These are phyloP conservation scores for Meloidogyne hapla DNA, from an alignment of 1,140 invertebrate species.

Conservation along the genomic window DNA sequence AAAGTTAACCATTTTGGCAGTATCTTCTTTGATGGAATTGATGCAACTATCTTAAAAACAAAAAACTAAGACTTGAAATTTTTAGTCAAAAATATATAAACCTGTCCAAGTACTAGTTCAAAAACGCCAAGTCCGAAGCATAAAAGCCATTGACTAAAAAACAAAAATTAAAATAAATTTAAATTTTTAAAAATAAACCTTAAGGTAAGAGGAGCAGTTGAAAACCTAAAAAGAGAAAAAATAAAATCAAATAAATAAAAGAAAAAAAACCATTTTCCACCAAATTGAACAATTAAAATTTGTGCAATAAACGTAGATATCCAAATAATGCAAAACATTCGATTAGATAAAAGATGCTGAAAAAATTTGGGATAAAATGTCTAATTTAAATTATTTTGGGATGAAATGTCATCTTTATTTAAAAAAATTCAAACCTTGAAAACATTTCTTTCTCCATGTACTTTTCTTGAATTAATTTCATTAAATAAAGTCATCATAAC, in stretches of 20 bases:
- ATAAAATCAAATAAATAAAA: neutral
- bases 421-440: conserved; percentile 64
- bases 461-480: conserved; percentile 98
- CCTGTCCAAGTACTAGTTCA: conserved; percentile 91
- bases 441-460: conserved; percentile 97
- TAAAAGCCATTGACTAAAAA: neutral
- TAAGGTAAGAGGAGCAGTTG: conserved; percentile 81
- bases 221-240: conserved; percentile 19
- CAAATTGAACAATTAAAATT: conserved; percentile 94
- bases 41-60: conserved; percentile 72
- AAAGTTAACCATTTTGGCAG: conserved; percentile 75
- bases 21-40: conserved; percentile 82
- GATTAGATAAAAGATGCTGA: conserved; percentile 89
- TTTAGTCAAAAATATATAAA: conserved; percentile 67
- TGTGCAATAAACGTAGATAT: conserved; percentile 86
- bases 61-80: too few relatives aligned
- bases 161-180: conserved; percentile 63
- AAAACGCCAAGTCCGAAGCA: conserved; percentile 78
- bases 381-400: neutral
- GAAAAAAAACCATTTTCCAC: conserved; percentile 89
- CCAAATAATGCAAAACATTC: conserved; percentile 97
- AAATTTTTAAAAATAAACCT: conserved; percentile 98
- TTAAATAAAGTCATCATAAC: conserved; percentile 99
- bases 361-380: conserved; percentile 7
- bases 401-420: neutral